Percentiles rank a stretch among this genome's conserved stretches.
Evolutionary conservation across 2,888 invertebrate genomes (phyloP).

Genomic region (Drosophila atroscutellata): DNA sequence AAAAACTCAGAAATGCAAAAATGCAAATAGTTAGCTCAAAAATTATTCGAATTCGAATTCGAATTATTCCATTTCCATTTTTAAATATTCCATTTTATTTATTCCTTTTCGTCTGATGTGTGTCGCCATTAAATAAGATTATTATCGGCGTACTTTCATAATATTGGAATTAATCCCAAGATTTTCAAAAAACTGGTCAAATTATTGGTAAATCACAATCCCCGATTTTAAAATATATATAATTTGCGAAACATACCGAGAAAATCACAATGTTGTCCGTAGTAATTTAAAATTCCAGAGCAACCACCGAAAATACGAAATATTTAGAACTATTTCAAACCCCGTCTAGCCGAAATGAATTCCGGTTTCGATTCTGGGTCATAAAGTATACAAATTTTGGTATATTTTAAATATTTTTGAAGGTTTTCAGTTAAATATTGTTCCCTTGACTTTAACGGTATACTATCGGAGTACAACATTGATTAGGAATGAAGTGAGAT

Average conservation of each 20-base stretch:
- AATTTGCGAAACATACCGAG: neutral
- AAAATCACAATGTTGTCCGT: neutral
- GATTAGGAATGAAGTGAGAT: too few species aligned
- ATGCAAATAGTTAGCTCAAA: neutral
- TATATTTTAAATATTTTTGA: too few species aligned
- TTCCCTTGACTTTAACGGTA: too few species aligned
- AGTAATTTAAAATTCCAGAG: neutral
- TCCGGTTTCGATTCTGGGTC: too few species aligned
- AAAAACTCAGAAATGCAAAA: neutral
- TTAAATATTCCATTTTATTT: neutral
- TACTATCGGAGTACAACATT: too few species aligned
- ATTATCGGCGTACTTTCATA: neutral
- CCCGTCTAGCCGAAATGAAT: too few species aligned
- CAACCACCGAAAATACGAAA: too few species aligned
- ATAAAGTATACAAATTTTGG: too few species aligned
- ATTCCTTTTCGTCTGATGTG: neutral
- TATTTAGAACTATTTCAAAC: too few species aligned
- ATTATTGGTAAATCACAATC: neutral
- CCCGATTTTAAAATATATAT: neutral
- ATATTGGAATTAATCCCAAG: neutral
- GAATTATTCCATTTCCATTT: neutral
- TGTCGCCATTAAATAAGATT: neutral
- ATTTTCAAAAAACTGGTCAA: neutral
- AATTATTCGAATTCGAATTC: neutral
- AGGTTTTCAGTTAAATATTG: too few species aligned